Evolutionary conservation across 2,113 vertebrate genomes (phyloP).

Genomic region (Tyto alba): DNA sequence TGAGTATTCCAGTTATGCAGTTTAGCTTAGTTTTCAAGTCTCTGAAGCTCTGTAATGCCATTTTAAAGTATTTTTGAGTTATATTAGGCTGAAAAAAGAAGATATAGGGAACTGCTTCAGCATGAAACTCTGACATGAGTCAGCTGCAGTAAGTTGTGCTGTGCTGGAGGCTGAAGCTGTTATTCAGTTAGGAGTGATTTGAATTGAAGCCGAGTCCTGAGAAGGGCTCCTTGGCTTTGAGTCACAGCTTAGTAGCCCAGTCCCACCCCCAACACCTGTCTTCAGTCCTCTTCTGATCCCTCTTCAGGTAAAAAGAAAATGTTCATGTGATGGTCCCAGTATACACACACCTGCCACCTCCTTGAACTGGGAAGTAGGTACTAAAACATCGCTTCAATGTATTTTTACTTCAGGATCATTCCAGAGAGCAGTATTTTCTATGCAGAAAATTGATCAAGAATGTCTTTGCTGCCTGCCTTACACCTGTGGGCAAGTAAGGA

Average conservation of each 20-base stretch:
- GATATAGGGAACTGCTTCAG: background rate
- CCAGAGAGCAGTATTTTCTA: background rate
- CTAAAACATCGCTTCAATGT: background rate
- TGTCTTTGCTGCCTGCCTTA: background rate
- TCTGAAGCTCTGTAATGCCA: background rate
- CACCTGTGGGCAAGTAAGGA: background rate
- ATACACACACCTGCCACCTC: background rate
- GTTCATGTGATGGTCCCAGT: background rate
- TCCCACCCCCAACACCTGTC: background rate
- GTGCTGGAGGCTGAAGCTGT: background rate
- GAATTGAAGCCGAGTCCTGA: background rate
- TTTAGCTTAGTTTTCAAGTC: background rate
- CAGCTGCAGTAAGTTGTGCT: background rate
- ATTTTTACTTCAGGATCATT: background rate
- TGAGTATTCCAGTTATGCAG: background rate
- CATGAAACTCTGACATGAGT: background rate
- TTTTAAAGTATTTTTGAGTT: background rate
- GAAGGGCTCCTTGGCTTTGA: background rate
- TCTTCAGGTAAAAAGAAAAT: background rate
- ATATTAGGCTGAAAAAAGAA: background rate
- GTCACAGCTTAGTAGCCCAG: background rate
- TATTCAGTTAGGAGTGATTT: background rate
- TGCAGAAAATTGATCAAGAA: background rate
- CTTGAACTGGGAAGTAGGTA: background rate
- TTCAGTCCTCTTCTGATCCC: background rate